phyloP scores from a whole-genome alignment of 2,888 invertebrate species.

The Piscicola geometra region DNA sequence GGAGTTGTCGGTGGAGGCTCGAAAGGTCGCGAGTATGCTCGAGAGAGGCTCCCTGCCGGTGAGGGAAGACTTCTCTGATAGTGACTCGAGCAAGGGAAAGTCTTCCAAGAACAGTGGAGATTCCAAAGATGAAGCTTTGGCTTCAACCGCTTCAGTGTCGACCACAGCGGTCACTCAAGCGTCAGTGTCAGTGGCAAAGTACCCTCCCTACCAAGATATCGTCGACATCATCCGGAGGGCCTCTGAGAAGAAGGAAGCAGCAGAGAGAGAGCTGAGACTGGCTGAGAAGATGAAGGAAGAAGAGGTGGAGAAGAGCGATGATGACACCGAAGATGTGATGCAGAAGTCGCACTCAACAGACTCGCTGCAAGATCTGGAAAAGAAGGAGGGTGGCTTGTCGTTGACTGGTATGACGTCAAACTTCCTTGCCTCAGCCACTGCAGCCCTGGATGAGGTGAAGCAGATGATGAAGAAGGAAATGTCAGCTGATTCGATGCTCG shows the following conservation, averaged over 20 bases:
- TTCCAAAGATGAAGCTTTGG: neutral
- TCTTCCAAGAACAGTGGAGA: slow-evolving; percentile 19
- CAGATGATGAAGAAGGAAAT: slow-evolving; percentile 40
- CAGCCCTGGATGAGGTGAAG: slow-evolving; percentile 26
- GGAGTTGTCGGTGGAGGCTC: slow-evolving; percentile 53
- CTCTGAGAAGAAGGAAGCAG: slow-evolving; percentile 41
- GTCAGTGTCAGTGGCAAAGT: slow-evolving; percentile 37
- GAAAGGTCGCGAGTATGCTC: slow-evolving; percentile 53
- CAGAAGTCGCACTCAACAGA: slow-evolving; percentile 22
- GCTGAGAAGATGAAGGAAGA: neutral
- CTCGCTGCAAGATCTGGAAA: slow-evolving; percentile 43
- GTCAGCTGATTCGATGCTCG: slow-evolving; percentile 42
- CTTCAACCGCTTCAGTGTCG: neutral
- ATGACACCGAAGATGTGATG: neutral
- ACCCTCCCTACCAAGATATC: slow-evolving; percentile 42
- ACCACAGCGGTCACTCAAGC: slow-evolving; percentile 11
- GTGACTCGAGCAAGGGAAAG: slow-evolving; percentile 36
- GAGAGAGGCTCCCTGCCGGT: slow-evolving; percentile 51
- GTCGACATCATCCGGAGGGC: slow-evolving; percentile 43
- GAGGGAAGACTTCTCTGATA: slow-evolving; percentile 39
- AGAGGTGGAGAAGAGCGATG: slow-evolving; percentile 38
- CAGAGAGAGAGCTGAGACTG: slow-evolving; percentile 20
- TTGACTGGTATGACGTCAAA: slow-evolving; percentile 37
- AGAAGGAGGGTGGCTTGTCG: slow-evolving; percentile 45
- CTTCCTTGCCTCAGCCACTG: neutral